Evolutionary conservation across 37 sponge, comb jelly and placozoan genomes (phyloP).

Genomic region (Chondrilla cf. caribensis): DNA sequence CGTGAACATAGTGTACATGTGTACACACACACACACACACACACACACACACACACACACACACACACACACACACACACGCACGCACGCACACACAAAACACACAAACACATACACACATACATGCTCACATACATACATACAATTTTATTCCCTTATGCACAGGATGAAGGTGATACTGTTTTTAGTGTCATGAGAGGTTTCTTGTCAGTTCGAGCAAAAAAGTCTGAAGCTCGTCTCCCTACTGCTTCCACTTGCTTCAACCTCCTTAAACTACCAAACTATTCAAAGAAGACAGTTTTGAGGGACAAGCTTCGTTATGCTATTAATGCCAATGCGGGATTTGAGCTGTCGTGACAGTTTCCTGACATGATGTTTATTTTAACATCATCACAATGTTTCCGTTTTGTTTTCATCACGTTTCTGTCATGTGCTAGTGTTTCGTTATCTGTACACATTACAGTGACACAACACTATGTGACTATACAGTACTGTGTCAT

Average conservation of each 20-base stretch:
- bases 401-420: too few species aligned
- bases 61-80: too few species aligned
- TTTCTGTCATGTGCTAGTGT: too few species aligned
- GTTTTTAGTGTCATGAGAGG: slow-evolving; percentile 69
- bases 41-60: too few species aligned
- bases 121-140: too few species aligned
- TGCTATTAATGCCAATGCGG: slow-evolving; percentile 84
- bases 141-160: background rate
- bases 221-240: slow-evolving; percentile 50
- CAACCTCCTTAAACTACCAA: slow-evolving; percentile 94
- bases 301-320: slow-evolving; percentile 89
- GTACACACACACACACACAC: background rate
- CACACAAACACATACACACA: too few species aligned
- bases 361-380: too few species aligned
- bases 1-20: background rate
- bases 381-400: too few species aligned
- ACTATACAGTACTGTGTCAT: too few species aligned
- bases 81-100: too few species aligned
- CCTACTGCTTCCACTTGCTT: slow-evolving; percentile 99
- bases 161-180: slow-evolving; percentile 66
- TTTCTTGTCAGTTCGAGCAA: slow-evolving; percentile 47
- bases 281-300: slow-evolving; percentile 73
- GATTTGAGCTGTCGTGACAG: slow-evolving; percentile 98
- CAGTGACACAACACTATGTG: too few species aligned
- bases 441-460: too few species aligned